Evolutionary conservation across 2,113 vertebrate species (phyloP), one percentile per base, ranked within the genome.

Genomic region (Clarias gariepinus): DNA sequence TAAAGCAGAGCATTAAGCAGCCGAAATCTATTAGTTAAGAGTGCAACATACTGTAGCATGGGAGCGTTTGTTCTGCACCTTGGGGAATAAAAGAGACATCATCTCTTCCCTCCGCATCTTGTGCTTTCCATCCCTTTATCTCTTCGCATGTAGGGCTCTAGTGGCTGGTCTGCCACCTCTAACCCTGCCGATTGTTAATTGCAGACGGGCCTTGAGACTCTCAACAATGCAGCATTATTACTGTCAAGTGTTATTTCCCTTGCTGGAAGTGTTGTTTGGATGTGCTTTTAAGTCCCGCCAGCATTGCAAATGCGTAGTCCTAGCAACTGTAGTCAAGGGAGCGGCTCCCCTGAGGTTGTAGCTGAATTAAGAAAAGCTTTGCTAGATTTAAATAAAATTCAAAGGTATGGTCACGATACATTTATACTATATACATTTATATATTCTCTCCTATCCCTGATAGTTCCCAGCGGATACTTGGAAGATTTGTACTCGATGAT

Each of bases 11-110:
- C 91, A 85, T 25, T 85, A 53, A 78, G 81, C 87, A 88, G 89
- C 90, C 91, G 79, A 90, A 79, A 91, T 76, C 84, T 86, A 90
- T 92, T 92, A 91, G 57, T 87, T 87, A 52, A 87, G 83, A 41
- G 86, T 57, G 61, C 91, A 88, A 90, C 87, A 64, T 81, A 47
- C 47, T 47, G 47, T 47, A 69, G 69, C 82, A 63, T 83, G 68
- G 68, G 81, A 83, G 73, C 52, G 69, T 86, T 68, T 47, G 60
- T 78, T 73, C 66, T 66, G 73, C 81, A 85, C 84, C 74, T 47
- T 76, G 33, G 64, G 84, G 52, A 16, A 76, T 81, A 10, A 73
- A 30, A 33, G 25, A n/a, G 73, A 64, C 36, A 53, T 60, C 10
- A 11, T 71, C 84, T 23, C 71, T 36, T 19, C 15, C 25, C 82